Percentiles rank a stretch among this genome's conserved stretches.
Conservation (phyloP, 1,140 invertebrate species). For the Trachelipus rathkii region DNA sequence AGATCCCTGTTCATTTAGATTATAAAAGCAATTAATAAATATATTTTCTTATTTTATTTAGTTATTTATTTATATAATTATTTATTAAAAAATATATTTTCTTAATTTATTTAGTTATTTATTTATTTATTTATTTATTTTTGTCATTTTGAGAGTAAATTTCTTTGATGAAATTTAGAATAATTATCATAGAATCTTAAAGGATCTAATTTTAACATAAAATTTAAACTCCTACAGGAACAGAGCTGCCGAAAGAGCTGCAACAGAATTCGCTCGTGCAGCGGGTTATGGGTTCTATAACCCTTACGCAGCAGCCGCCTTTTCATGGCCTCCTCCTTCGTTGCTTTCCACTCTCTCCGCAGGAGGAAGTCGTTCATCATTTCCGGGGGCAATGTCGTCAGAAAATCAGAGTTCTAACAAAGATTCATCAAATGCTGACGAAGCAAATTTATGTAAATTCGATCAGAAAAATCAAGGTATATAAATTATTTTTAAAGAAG, state of each 20-base stretch:
- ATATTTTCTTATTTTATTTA: too few relatives aligned
- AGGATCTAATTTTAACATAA: too few relatives aligned
- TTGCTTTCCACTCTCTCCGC: slow-evolving; percentile 32
- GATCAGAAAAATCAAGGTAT: neutral
- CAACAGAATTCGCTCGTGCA: slow-evolving; percentile 84
- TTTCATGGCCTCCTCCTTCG: slow-evolving; percentile 49
- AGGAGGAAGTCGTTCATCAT: slow-evolving; percentile 33
- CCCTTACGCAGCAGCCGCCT: slow-evolving; percentile 47
- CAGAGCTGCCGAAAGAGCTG: slow-evolving; percentile 83
- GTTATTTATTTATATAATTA: too few relatives aligned
- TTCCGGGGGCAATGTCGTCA: neutral
- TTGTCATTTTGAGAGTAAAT: too few relatives aligned
- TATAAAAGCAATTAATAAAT: too few relatives aligned
- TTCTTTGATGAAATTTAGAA: too few relatives aligned
- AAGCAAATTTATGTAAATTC: neutral
- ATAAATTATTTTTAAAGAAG: too few relatives aligned
- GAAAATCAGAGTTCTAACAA: neutral
- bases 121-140: too few relatives aligned
- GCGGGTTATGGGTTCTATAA: slow-evolving; percentile 80
- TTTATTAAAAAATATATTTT: too few relatives aligned
- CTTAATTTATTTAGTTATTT: too few relatives aligned
- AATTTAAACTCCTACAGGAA: slow-evolving; percentile 57
- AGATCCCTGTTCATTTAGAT: too few relatives aligned
- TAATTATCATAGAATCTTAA: too few relatives aligned
- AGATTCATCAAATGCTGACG: neutral